Conservation (phyloP, 2,797 vertebrate genomes). For the Rhabdophis nuchalis region DNA sequence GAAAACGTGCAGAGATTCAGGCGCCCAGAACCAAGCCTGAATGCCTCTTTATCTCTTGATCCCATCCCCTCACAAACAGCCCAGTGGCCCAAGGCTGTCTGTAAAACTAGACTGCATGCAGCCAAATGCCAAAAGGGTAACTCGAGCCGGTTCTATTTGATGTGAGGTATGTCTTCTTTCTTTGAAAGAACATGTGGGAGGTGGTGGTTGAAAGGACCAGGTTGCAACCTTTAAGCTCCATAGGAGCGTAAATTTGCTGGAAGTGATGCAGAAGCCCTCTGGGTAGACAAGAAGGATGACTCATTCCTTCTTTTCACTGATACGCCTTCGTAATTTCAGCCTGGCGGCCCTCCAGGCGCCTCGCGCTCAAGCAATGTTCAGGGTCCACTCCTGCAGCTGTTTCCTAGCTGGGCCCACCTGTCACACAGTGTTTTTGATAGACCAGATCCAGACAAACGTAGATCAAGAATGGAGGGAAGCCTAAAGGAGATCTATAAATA, state of each 20-base stretch:
- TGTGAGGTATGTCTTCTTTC: neutral
- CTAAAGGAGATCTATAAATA: neutral
- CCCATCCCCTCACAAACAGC: neutral
- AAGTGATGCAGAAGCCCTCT: neutral
- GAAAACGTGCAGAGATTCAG: neutral
- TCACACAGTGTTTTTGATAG: neutral
- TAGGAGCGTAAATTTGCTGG: neutral
- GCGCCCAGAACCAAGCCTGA: neutral
- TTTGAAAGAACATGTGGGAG: neutral
- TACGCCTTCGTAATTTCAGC: neutral
- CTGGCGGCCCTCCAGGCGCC: neutral
- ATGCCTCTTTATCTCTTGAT: neutral
- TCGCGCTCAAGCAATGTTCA: neutral
- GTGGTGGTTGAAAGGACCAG: neutral
- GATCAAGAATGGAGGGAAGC: neutral
- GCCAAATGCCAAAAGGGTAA: neutral
- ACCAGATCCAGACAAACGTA: neutral
- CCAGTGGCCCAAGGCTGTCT: neutral
- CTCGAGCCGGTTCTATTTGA: neutral
- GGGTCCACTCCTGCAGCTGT: neutral
- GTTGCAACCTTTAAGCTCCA: slow-evolving; percentile 4
- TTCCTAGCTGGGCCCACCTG: neutral
- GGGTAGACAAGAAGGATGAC: neutral
- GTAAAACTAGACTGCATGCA: neutral
- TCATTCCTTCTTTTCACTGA: neutral